These are phyloP conservation scores for Kryptolebias marmoratus DNA, from an alignment of 2,113 vertebrate species.

Conservation along the genomic window DNA sequence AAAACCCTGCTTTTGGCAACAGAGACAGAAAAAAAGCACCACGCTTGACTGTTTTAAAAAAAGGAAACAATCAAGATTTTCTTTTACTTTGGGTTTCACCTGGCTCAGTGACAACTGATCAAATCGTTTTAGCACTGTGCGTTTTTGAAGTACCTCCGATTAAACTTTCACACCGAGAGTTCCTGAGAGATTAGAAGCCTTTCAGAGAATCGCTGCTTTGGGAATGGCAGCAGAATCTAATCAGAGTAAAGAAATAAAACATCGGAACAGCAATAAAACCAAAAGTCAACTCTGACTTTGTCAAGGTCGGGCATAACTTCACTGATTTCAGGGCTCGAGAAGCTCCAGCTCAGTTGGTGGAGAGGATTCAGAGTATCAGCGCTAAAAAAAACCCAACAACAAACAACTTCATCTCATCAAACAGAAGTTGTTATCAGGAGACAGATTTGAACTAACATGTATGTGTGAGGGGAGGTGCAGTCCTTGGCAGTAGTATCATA, in stretches of 20 bases:
- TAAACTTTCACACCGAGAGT: conserved; percentile 28
- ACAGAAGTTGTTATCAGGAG: conserved; percentile 1
- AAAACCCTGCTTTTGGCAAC: conserved; percentile 44
- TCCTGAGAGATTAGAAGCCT: conserved; percentile 56
- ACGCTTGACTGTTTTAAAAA: conserved; percentile 18
- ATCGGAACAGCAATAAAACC: conserved; percentile 18
- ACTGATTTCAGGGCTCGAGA: conserved; percentile 16
- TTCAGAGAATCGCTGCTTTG: conserved; percentile 17
- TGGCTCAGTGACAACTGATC: conserved; percentile 34
- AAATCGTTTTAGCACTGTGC: conserved; percentile 32
- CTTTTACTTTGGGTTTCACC: conserved; percentile 17
- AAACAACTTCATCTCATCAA: conserved; percentile 10
- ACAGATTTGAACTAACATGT: conserved; percentile 6
- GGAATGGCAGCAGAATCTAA: conserved; percentile 26
- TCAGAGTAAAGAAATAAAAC: conserved; percentile 15
- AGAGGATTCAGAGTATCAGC: background rate
- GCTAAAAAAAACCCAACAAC: background rate
- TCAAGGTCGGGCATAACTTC: conserved; percentile 9
- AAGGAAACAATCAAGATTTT: conserved; percentile 13
- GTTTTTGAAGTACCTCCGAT: conserved; percentile 28
- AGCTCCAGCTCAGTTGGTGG: conserved; percentile 1
- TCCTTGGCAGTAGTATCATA: conserved; percentile 47
- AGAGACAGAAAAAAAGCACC: conserved; percentile 44
- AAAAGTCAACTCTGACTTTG: conserved; percentile 13
- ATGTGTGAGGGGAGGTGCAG: conserved; percentile 45